These are phyloP conservation scores for Corythoichthys intestinalis DNA, from an alignment of 2,113 vertebrate genomes.

Conservation along the genomic window DNA sequence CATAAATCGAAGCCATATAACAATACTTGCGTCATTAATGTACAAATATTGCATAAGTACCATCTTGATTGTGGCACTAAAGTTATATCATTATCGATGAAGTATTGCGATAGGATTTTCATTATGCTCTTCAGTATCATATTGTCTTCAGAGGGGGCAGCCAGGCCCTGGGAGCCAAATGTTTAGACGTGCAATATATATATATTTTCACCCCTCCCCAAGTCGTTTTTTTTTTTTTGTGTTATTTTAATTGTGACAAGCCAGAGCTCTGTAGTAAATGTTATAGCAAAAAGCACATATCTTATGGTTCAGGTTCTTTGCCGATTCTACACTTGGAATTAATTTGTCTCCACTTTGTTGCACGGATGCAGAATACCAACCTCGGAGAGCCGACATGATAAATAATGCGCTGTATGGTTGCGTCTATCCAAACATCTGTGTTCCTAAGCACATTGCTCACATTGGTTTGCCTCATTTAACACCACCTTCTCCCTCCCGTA, in stretches of 20 bases:
- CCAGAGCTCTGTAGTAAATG: constrained; percentile 10
- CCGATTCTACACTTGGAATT: constrained; percentile 10
- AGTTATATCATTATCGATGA: too few species aligned
- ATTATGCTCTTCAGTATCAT: not conserved
- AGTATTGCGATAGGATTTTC: not conserved
- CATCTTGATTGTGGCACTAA: too few species aligned
- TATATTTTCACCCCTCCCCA: constrained; percentile 51
- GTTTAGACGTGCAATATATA: constrained; percentile 80
- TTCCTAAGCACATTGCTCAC: constrained; percentile 19
- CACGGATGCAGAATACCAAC: constrained; percentile 8
- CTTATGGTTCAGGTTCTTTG: constrained; percentile 31
- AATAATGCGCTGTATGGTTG: constrained; percentile 39
- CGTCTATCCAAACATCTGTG: constrained; percentile 43
- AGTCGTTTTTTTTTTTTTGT: constrained; percentile 35
- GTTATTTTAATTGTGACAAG: constrained; percentile 19
- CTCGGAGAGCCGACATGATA: constrained; percentile 21
- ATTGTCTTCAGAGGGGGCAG: not conserved
- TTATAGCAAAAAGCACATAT: constrained; percentile 23
- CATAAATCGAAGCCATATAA: not conserved
- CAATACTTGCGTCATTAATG: not conserved
- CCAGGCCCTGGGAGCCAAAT: constrained; percentile 57
- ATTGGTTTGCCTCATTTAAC: constrained; percentile 27
- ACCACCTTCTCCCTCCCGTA: not conserved
- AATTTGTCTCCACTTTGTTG: constrained; percentile 16
- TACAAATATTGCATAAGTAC: not conserved